These are phyloP conservation scores for Muntiacus muntjak DNA, from an alignment of 2,113 vertebrate species.

Conservation along the genomic window DNA sequence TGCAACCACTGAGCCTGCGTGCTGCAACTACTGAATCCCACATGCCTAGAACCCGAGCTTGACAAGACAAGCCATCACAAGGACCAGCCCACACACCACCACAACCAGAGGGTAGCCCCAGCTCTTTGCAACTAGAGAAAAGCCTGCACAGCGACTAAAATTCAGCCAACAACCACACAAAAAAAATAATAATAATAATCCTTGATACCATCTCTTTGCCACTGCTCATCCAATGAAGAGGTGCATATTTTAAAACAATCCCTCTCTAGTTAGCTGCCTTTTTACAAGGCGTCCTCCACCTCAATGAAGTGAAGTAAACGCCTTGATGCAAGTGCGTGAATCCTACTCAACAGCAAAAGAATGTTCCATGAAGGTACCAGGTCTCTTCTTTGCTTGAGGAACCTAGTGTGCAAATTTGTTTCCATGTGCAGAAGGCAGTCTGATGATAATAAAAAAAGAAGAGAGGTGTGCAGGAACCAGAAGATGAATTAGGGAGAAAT, in stretches of 20 bases:
- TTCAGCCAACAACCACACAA: not conserved
- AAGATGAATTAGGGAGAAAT: not conserved
- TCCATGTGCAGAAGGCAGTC: not conserved
- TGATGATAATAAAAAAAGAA: no score
- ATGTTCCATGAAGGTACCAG: accelerated
- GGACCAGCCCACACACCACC: accelerated
- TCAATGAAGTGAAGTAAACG: not conserved
- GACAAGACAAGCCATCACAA: not conserved
- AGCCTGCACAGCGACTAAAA: accelerated
- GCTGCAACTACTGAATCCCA: not conserved
- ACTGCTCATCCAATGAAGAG: no score
- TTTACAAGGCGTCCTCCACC: not conserved
- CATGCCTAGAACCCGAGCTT: accelerated
- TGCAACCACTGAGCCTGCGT: accelerated
- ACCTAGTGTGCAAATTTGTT: accelerated
- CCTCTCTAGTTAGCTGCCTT: not conserved
- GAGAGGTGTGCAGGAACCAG: not conserved
- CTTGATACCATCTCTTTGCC: no score
- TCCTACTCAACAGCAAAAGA: not conserved
- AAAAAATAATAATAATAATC: not conserved
- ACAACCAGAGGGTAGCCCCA: not conserved
- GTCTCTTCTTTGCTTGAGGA: not conserved
- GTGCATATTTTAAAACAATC: not conserved
- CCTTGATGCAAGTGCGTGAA: not conserved
- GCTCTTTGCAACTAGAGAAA: not conserved